Evolutionary conservation across 2,888 invertebrate species (phyloP), one percentile per base, ranked within the genome.

Genomic region (Leucophora obtusa): DNA sequence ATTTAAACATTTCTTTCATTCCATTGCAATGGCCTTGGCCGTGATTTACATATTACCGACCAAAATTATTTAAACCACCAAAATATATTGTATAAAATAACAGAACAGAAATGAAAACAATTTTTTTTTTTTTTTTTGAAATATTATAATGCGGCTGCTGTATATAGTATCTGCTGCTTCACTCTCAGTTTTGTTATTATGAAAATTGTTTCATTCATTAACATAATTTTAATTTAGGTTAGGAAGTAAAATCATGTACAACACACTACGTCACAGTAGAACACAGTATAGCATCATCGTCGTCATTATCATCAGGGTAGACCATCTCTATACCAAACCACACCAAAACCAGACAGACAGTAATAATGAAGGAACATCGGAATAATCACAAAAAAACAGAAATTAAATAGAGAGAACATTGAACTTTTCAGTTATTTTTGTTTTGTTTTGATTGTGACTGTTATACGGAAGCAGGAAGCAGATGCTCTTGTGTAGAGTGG

Each of bases 151-250:
- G 43, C 6, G 43, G 43, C 14, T 47, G 43, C 38, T 38, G 38
- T 14, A 38, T n/a, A 10, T n/a, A n/a, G n/a, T 7, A 6, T 7
- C n/a, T 47, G 43, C 43, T n/a, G 43, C 35, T 62, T 70, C 50
- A 74, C 60, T 62, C 58, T 69, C 51, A 15, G 24, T 72, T 54
- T 63, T 62, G 28, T 66, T 72, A 33, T 65, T 28, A 68, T 69
- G n/a, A 35, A 75, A 75, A 68, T 15, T 59, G 21, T 79, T 81
- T 82, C 79, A 80, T 78, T 83, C 83, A 88, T 88, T 88, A 88
- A 88, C 88, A 88, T 88, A 88, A 87, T 88, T 88, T 88, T 88
- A 88, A 87, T 88, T 87, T 87, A 85, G 87, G 87, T 88, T 87
- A 87, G 86, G 87, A 86, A 88, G 86, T 51, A 85, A 72, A 79